These are phyloP conservation scores for Umimayanthus kanabou DNA, from an alignment of 92 coral and sea anemone species.

Conservation along the genomic window DNA sequence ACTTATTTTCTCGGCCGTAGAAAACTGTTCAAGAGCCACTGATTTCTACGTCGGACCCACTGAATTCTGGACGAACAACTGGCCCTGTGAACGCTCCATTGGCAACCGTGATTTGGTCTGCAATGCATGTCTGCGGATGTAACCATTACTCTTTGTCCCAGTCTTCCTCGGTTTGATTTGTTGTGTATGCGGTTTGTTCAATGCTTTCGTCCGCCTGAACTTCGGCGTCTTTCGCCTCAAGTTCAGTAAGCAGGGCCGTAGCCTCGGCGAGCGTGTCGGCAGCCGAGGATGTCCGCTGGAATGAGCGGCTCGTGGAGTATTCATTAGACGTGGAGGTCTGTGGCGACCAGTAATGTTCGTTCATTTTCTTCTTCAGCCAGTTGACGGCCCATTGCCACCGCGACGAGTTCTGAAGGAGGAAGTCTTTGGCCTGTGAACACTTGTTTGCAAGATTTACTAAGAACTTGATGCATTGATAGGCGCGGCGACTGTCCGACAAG, in stretches of 20 bases:
- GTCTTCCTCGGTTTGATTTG: constrained; percentile 63
- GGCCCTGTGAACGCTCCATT: background rate
- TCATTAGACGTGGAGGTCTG: constrained; percentile 84
- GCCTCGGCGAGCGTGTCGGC: constrained; percentile 94
- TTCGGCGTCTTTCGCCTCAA: constrained; percentile 86
- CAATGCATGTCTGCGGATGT: background rate
- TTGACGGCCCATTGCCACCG: constrained; percentile 98
- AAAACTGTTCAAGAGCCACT: background rate
- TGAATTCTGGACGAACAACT: too few relatives aligned
- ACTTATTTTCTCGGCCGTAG: background rate
- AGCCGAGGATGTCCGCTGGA: constrained; percentile 88
- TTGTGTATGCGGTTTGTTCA: constrained; percentile 52
- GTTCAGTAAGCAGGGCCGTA: constrained; percentile 88
- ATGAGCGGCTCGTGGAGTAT: constrained; percentile 85
- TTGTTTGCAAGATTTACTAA: constrained; percentile 84
- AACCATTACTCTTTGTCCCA: constrained; percentile 67
- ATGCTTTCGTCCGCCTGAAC: constrained; percentile 51
- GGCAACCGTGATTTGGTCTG: background rate
- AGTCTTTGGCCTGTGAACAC: constrained; percentile 84
- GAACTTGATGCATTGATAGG: constrained; percentile 89
- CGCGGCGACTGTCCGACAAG: constrained; percentile 83
- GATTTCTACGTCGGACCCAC: background rate
- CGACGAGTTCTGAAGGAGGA: constrained; percentile 84
- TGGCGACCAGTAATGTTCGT: constrained; percentile 90
- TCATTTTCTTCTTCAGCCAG: constrained; percentile 91